These are phyloP conservation scores for Nothobranchius kuhntae DNA, from an alignment of 2,113 vertebrate species.

Conservation along the genomic window DNA sequence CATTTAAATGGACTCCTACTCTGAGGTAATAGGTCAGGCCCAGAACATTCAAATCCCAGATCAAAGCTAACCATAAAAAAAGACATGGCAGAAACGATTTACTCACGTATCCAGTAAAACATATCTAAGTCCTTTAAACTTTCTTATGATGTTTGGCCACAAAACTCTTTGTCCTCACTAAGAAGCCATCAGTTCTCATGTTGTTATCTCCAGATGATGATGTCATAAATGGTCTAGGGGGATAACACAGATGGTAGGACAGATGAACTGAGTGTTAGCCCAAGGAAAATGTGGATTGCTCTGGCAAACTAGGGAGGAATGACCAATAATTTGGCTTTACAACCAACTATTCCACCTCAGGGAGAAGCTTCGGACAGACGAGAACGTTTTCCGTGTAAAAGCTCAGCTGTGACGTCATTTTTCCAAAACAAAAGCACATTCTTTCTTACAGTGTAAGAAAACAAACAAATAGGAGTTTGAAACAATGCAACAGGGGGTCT, in stretches of 20 bases:
- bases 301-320: constrained; percentile 60
- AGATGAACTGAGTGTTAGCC: constrained; percentile 33
- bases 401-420: constrained; percentile 23
- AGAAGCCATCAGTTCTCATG: constrained; percentile 46
- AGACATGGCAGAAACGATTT: constrained; percentile 32
- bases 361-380: constrained; percentile 28
- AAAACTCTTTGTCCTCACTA: neutral
- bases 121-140: constrained; percentile 62
- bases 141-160: constrained; percentile 60
- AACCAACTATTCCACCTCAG: constrained; percentile 47
- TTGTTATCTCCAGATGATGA: constrained; percentile 67
- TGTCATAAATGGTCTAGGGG: too few species aligned
- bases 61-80: constrained; percentile 44
- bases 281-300: constrained; percentile 63
- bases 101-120: constrained; percentile 41
- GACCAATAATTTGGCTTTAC: constrained; percentile 55
- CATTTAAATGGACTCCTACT: constrained; percentile 41
- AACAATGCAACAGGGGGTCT: constrained; percentile 49
- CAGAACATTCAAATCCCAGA: constrained; percentile 7
- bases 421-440: constrained; percentile 49
- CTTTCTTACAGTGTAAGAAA: constrained; percentile 41
- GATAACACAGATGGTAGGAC: constrained; percentile 28
- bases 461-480: constrained; percentile 40
- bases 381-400: constrained; percentile 50
- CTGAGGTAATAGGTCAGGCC: neutral